Conservation (phyloP, 2,113 vertebrate genomes). For the Callopanchax toddi region DNA sequence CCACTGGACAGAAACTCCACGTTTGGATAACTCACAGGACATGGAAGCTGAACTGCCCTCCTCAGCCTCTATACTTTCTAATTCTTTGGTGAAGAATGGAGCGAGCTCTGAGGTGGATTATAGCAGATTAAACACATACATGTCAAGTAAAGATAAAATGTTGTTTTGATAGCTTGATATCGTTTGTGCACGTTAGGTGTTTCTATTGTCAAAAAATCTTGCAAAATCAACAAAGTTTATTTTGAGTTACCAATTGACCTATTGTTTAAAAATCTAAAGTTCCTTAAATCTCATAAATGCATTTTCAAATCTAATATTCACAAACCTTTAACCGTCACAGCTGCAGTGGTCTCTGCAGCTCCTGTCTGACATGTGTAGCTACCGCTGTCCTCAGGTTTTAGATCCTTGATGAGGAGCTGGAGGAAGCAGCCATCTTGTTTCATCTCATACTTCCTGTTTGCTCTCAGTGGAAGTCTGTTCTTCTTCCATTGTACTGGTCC, state of each 20-base stretch:
- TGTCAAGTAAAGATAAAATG: background rate
- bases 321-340: slow-evolving; percentile 81
- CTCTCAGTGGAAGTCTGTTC: slow-evolving; percentile 65
- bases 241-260: too few relatives aligned
- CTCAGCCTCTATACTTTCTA: slow-evolving; percentile 75
- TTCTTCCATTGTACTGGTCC: slow-evolving; percentile 70
- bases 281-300: too few relatives aligned
- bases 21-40: slow-evolving; percentile 81
- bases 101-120: background rate
- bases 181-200: background rate
- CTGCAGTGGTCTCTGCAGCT: slow-evolving; percentile 44
- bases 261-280: too few relatives aligned
- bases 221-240: too few relatives aligned
- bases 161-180: background rate
- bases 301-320: background rate
- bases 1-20: slow-evolving; percentile 71
- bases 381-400: slow-evolving; percentile 68
- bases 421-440: slow-evolving; percentile 67
- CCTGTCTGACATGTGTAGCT: slow-evolving; percentile 59
- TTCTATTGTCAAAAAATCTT: background rate
- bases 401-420: slow-evolving; percentile 44
- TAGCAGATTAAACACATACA: background rate
- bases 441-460: slow-evolving; percentile 69
- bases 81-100: slow-evolving; percentile 73
- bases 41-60: slow-evolving; percentile 77